Base-by-base conservation (phyloP, 2,888 invertebrate genomes). In the Sepioteuthis lessoniana region DNA sequence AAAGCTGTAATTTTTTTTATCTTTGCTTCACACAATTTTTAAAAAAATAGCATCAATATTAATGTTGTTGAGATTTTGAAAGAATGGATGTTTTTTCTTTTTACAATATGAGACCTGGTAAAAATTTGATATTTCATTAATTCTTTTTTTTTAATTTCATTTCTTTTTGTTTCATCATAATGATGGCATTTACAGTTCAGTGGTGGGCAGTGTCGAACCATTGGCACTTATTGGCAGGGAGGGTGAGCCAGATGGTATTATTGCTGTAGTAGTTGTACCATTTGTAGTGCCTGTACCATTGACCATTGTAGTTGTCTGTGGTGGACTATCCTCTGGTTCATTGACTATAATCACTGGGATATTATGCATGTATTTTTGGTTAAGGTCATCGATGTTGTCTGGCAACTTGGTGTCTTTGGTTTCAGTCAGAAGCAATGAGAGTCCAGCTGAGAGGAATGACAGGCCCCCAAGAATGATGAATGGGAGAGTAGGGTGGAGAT, bases 341-440 rank as follows among this genome's bases (percentile, higher is more conserved):
- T 47, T 47, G 31, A 92, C 92, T 7, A 92, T 92, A 21, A 92
- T 92, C 47, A 92, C 92, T 4, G 92, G 92, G 42, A 92, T 92
- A 47, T 92, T 92, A 35, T 92, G 47, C n/a, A 92, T 47, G 31
- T n/a, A 47, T 42, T 92, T 92, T n/a, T 47, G n/a, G 42, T 96
- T 96, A 19, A 95, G 95, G 93, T 96, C 96, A 28, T 95, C 95
- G 37, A 96, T 95, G 76, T 96, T 95, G 93, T 96, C 96, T 35
- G 96, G 96, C 46, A 96, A 95, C 94, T 96, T 96, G 93, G 94
- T 94, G 90, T 95, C 94, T 92, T 95, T 95, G 16, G 96, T 96
- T 94, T 96, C 96, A n/a, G 96, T 96, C 47, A 96, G 95, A 38
- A 96, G 94, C 91, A 96, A 90, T 7, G 95, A 94, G 31, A 96